phyloP scores from a whole-genome alignment of 2,888 invertebrate species.

The Thecophora atra region DNA sequence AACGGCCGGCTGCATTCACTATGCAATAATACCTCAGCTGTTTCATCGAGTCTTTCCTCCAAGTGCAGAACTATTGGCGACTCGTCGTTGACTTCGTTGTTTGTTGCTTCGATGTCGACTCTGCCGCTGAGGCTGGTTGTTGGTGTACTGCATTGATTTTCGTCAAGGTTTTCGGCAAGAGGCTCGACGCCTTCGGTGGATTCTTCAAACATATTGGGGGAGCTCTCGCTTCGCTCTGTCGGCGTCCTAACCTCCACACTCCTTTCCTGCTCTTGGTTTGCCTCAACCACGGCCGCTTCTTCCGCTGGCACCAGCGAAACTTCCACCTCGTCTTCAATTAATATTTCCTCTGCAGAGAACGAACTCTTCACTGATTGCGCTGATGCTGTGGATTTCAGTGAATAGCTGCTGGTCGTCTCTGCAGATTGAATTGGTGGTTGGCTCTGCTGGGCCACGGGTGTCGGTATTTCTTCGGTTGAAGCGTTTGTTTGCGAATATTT shows the following conservation, averaged over 20 bases:
- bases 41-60: slow-evolving; percentile 50
- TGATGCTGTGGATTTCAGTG: slow-evolving; percentile 59
- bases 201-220: neutral
- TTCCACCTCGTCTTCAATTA: neutral
- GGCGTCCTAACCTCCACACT: slow-evolving; percentile 5
- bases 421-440: slow-evolving; percentile 31
- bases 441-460: neutral
- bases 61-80: slow-evolving; percentile 42
- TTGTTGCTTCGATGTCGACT: slow-evolving; percentile 44
- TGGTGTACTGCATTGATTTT: slow-evolving; percentile 44
- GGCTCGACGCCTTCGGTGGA: neutral
- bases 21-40: slow-evolving; percentile 54
- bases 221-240: neutral
- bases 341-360: slow-evolving; percentile 17
- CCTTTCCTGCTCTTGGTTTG: no score
- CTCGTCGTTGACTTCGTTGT: slow-evolving; percentile 45
- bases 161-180: neutral
- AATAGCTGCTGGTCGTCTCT: slow-evolving; percentile 55
- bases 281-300: neutral
- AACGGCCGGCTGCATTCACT: slow-evolving; percentile 66
- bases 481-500: slow-evolving; percentile 46
- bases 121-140: slow-evolving; percentile 45
- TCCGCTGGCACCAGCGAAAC: neutral
- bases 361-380: slow-evolving; percentile 48
- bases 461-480: slow-evolving; percentile 5